These are phyloP conservation scores for Schizotus pectinicornis DNA, from an alignment of 2,888 invertebrate species.

Conservation along the genomic window DNA sequence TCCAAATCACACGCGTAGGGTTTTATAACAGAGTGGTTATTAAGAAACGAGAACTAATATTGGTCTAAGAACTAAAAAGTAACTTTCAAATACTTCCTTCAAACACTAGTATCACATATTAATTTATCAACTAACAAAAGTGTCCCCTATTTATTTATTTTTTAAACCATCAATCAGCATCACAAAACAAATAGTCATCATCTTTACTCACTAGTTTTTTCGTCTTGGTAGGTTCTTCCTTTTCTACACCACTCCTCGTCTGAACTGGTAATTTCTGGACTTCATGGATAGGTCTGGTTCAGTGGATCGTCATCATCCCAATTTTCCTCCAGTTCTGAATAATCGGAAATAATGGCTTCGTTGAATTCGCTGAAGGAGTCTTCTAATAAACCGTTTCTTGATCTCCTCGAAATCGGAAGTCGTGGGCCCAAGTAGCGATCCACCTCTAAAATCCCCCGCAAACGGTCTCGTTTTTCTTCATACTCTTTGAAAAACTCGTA, in stretches of 20 bases:
- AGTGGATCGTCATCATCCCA: slow-evolving; percentile 14
- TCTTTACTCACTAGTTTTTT: slow-evolving; percentile 2
- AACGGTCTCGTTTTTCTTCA: background rate
- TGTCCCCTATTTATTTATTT: too few species aligned
- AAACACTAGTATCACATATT: too few species aligned
- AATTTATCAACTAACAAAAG: too few species aligned
- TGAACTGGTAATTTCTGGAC: slow-evolving; percentile 16
- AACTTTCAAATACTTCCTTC: too few species aligned
- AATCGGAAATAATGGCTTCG: background rate
- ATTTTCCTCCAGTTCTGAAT: slow-evolving; percentile 3
- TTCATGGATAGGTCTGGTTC: background rate
- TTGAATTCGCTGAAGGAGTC: background rate
- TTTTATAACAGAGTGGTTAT: too few species aligned
- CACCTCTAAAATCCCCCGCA: background rate
- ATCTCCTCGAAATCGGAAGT: background rate
- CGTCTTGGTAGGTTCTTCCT: background rate
- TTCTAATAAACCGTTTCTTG: background rate
- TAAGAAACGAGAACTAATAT: too few species aligned
- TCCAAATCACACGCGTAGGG: too few species aligned
- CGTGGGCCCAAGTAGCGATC: background rate
- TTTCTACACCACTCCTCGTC: slow-evolving; percentile 19
- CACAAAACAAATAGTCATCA: slow-evolving; percentile 24
- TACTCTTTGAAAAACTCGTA: background rate
- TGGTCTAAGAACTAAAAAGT: too few species aligned
- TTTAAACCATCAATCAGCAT: slow-evolving; percentile 16